These are phyloP conservation scores for Arctopsyche grandis DNA, from an alignment of 1,140 invertebrate genomes.

Conservation along the genomic window DNA sequence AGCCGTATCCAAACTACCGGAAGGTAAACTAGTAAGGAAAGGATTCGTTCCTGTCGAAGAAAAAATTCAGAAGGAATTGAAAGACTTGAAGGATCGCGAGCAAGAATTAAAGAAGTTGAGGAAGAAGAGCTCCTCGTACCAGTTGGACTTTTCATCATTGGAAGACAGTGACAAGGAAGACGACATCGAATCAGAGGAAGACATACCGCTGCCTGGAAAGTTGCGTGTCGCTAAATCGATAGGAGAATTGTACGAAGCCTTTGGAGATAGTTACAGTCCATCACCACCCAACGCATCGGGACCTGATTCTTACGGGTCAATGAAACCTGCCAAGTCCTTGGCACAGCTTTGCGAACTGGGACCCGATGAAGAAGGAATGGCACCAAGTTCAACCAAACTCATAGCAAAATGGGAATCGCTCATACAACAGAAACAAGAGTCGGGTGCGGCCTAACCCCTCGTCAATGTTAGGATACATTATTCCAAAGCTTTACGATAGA, in stretches of 20 bases:
- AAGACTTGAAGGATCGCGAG: slow-evolving; percentile 78
- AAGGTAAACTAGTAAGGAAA: slow-evolving; percentile 70
- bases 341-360: slow-evolving; percentile 68
- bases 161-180: slow-evolving; percentile 65
- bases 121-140: slow-evolving; percentile 65
- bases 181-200: slow-evolving; percentile 67
- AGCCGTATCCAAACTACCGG: slow-evolving; percentile 64
- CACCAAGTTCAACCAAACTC: slow-evolving; percentile 69
- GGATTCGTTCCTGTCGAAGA: slow-evolving; percentile 78
- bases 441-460: slow-evolving; percentile 62
- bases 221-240: slow-evolving; percentile 69
- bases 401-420: slow-evolving; percentile 72
- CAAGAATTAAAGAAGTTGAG: slow-evolving; percentile 75
- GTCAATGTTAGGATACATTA: slow-evolving; percentile 18
- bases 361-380: slow-evolving; percentile 66
- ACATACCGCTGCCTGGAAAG: slow-evolving; percentile 67
- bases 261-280: slow-evolving; percentile 62
- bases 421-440: slow-evolving; percentile 69
- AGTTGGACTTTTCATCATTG: slow-evolving; percentile 57
- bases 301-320: slow-evolving; percentile 62
- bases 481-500: slow-evolving; percentile 52
- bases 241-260: slow-evolving; percentile 66
- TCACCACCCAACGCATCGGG: slow-evolving; percentile 64
- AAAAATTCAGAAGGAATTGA: slow-evolving; percentile 81
- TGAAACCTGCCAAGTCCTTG: slow-evolving; percentile 70